Percentiles rank a stretch among this genome's conserved stretches.
These are phyloP conservation scores for Perithous albicinctus DNA, from an alignment of 2,888 invertebrate species.

Conservation along the genomic window DNA sequence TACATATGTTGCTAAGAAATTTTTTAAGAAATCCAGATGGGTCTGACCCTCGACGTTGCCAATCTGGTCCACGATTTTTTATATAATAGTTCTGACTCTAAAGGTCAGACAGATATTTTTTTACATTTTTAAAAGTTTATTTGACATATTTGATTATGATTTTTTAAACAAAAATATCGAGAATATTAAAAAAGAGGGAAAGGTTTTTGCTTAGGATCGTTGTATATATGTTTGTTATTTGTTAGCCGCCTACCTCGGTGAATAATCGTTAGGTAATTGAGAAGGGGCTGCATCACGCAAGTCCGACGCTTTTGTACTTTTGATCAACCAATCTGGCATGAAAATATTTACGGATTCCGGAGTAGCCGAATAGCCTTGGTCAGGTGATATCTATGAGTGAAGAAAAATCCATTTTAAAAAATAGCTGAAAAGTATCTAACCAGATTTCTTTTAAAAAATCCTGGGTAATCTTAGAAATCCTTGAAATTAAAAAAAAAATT, in stretches of 20 bases:
- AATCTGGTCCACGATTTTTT: too few relatives aligned
- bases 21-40: too few relatives aligned
- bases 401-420: constrained; percentile 18
- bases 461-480: too few relatives aligned
- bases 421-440: background rate
- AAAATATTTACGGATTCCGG: constrained; percentile 61
- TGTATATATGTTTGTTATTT: background rate
- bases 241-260: background rate
- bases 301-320: constrained; percentile 46
- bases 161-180: too few relatives aligned
- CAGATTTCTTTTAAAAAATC: background rate
- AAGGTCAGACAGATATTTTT: too few relatives aligned
- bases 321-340: constrained; percentile 69
- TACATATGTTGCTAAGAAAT: too few relatives aligned
- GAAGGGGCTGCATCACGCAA: constrained; percentile 50
- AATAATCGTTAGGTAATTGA: background rate
- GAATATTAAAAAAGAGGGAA: background rate
- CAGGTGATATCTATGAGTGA: constrained; percentile 72
- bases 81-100: too few relatives aligned
- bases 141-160: too few relatives aligned
- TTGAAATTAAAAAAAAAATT: too few relatives aligned
- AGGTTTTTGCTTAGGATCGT: background rate
- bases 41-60: too few relatives aligned
- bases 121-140: too few relatives aligned
- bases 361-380: constrained; percentile 74